These are phyloP conservation scores for Augiades crinisus DNA, from an alignment of 2,888 invertebrate genomes.

Conservation along the genomic window DNA sequence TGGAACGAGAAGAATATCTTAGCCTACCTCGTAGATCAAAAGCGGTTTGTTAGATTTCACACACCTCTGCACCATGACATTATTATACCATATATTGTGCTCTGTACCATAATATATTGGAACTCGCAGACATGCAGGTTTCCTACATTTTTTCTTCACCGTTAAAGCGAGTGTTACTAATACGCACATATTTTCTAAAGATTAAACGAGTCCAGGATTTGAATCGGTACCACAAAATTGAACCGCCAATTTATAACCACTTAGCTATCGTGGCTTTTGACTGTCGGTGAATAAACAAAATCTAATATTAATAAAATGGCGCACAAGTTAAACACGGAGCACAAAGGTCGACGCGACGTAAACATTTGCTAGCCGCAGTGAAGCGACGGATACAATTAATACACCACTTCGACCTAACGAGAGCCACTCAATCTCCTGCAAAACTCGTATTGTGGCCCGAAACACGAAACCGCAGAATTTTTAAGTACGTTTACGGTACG, in stretches of 20 bases:
- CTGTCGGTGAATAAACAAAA: background rate
- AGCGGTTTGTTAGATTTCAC: too few species aligned
- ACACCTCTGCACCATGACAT: too few species aligned
- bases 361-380: constrained; percentile 29
- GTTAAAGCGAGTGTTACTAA: too few species aligned
- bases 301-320: background rate
- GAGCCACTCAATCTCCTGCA: background rate
- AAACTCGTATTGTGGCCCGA: background rate
- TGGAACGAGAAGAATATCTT: too few species aligned
- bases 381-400: constrained; percentile 24
- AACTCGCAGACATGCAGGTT: too few species aligned
- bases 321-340: background rate
- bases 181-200: too few species aligned
- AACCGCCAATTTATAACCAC: background rate
- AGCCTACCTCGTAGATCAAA: too few species aligned
- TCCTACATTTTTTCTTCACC: too few species aligned
- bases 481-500: background rate
- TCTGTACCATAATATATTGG: too few species aligned
- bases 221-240: too few species aligned
- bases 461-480: background rate
- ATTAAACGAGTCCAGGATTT: too few species aligned
- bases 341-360: constrained; percentile 27
- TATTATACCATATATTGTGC: too few species aligned
- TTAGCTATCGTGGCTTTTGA: background rate
- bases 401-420: constrained; percentile 31